phyloP scores from a whole-genome alignment of 2,113 vertebrate species.

The Dendrocopos noguchii region DNA sequence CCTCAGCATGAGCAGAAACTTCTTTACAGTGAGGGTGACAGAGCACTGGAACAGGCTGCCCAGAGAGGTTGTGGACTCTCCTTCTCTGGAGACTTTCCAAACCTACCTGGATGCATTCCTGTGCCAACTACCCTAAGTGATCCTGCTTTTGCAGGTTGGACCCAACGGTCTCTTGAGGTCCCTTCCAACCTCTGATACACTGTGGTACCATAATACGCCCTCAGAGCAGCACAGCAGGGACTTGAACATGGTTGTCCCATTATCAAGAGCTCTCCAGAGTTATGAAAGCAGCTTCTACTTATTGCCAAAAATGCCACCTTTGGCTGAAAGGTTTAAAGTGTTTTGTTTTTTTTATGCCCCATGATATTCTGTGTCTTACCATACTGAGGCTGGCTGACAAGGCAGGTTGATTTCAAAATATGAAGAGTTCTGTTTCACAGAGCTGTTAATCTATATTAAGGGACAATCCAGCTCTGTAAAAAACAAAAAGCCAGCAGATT shows the following conservation, averaged over 20 bases:
- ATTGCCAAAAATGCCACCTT: neutral
- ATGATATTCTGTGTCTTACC: neutral
- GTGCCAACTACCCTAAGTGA: no score
- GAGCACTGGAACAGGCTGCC: no score
- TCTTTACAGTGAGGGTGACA: no score
- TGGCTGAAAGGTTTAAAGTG: neutral
- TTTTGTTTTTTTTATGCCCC: accelerated
- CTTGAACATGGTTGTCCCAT: neutral
- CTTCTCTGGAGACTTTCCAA: no score
- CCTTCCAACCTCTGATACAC: no score
- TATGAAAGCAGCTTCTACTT: neutral
- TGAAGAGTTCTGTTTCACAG: neutral
- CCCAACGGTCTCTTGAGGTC: no score
- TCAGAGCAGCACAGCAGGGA: neutral
- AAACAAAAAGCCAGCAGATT: neutral
- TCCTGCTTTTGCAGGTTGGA: no score
- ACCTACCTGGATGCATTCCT: no score
- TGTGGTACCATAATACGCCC: no score
- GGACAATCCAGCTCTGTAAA: neutral
- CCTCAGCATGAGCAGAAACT: no score
- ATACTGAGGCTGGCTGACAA: neutral
- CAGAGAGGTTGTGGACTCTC: no score
- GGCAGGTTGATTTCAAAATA: neutral
- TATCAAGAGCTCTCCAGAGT: neutral
- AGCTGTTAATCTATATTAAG: neutral